Evolutionary conservation across 2,888 invertebrate genomes (phyloP), one percentile per base, ranked within the genome.

Genomic region (Ophonus ardosiacus): DNA sequence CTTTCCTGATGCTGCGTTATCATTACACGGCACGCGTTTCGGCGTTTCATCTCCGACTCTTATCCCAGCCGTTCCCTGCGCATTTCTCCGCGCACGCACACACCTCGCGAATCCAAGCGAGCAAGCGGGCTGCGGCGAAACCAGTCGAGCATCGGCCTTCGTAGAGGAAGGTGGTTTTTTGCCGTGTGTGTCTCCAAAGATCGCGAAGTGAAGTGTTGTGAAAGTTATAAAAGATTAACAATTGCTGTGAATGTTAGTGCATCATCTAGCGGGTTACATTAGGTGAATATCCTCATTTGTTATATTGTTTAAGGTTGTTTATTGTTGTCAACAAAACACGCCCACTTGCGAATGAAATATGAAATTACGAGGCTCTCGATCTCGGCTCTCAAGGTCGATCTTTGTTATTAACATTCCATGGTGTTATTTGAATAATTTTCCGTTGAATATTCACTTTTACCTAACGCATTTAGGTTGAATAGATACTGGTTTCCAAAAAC

Each of bases 1-100:
- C 63, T 63, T 13, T 21, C 63, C 59, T 59, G n/a, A 56, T 15
- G 40, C 74, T 51, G 76, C 76, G 79, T 79, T 79, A 79, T 79
- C 79, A 78, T 78, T 51, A 56, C 18, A 78, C 24, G 78, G 78
- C 78, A 78, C 78, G 78, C 78, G 78, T 78, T 79, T 31, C 79
- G 15, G 78, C 78, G 78, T 78, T 79, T 31, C 79, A 31, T 18
- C 31, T 31, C 31, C 31, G 31, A 31, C 6, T 6, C 31, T 59
- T 56, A 57, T 78, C 57, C 24, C 21, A 79, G 51, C 40, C 61
- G 80, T 38, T 61, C 61, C 80, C 78, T 78, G 78, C 78, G 78
- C 78, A 17, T 17, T 31, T 2, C 57, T 4, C 15, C 56, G 57
- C 56, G 78, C 78, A 78, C 56, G 65, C 21, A 21, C 17, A 59